Conservation (phyloP, 2,797 vertebrate genomes). For the Neosilurus hyrtlii region DNA sequence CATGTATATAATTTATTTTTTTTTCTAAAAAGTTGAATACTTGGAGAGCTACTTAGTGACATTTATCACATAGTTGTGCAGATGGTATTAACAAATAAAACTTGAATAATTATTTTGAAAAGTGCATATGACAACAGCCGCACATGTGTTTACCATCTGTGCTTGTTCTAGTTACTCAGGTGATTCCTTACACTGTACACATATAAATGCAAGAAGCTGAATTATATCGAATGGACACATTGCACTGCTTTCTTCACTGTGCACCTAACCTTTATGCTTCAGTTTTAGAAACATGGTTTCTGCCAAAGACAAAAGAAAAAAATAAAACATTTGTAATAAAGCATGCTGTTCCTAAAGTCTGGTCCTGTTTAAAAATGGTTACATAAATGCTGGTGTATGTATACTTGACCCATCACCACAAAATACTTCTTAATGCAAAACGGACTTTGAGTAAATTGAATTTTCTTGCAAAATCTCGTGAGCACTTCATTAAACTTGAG, state of each 20-base stretch:
- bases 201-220: conserved; percentile 4
- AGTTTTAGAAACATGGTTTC: background rate
- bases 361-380: conserved; percentile 9
- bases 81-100: conserved; percentile 13
- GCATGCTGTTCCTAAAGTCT: background rate
- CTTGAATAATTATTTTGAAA: conserved; percentile 11
- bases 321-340: conserved; percentile 19
- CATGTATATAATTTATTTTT: background rate
- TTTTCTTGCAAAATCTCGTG: too few species aligned
- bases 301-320: background rate
- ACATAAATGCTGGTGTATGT: background rate
- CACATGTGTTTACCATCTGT: conserved; percentile 41
- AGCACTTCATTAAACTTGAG: too few species aligned
- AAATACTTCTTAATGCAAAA: too few species aligned
- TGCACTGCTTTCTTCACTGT: background rate
- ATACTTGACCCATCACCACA: too few species aligned
- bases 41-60: background rate
- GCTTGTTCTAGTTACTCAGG: conserved; percentile 23
- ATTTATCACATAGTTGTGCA: conserved; percentile 5
- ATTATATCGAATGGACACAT: conserved; percentile 18
- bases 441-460: too few species aligned
- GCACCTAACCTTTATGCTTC: background rate
- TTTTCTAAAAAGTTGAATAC: background rate
- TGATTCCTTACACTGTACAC: conserved; percentile 22
- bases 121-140: conserved; percentile 31